These are phyloP conservation scores for Oncorhynchus kisutch DNA, from an alignment of 2,113 vertebrate species.

Conservation along the genomic window DNA sequence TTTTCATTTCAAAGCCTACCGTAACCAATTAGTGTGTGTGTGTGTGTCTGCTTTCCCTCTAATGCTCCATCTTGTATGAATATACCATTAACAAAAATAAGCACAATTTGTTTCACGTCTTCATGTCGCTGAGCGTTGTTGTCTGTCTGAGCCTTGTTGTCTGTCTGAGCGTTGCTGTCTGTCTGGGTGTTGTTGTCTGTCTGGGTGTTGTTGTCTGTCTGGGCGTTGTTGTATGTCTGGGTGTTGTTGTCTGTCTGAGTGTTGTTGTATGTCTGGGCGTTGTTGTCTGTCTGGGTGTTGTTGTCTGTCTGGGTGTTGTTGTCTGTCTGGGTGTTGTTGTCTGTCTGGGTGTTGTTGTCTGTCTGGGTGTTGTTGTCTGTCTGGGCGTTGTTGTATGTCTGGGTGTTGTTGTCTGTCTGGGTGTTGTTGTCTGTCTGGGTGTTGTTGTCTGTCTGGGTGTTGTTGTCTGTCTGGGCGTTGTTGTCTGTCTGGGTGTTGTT, in stretches of 20 bases:
- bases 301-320: not conserved
- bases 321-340: constrained; percentile 34
- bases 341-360: constrained; percentile 29
- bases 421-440: constrained; percentile 2
- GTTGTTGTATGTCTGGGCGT: constrained; percentile 8
- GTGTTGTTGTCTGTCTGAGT: constrained; percentile 10
- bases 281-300: constrained; percentile 11
- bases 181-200: constrained; percentile 12
- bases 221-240: constrained; percentile 23
- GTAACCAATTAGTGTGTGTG: constrained; percentile 39
- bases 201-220: not conserved
- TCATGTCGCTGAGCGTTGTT: not conserved
- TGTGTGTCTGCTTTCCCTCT: not conserved
- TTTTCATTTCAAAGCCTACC: constrained; percentile 39
- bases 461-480: constrained; percentile 40
- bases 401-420: constrained; percentile 22
- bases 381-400: not conserved
- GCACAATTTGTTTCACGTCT: not conserved
- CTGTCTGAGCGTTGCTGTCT: constrained; percentile 34
- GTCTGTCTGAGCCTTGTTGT: too few relatives aligned
- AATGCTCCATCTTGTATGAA: constrained; percentile 46
- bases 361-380: constrained; percentile 6
- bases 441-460: constrained; percentile 5
- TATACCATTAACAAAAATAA: constrained; percentile 66
- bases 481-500: constrained; percentile 4